phyloP scores from a whole-genome alignment of 2,888 invertebrate species.

The Trachelus tabidus region DNA sequence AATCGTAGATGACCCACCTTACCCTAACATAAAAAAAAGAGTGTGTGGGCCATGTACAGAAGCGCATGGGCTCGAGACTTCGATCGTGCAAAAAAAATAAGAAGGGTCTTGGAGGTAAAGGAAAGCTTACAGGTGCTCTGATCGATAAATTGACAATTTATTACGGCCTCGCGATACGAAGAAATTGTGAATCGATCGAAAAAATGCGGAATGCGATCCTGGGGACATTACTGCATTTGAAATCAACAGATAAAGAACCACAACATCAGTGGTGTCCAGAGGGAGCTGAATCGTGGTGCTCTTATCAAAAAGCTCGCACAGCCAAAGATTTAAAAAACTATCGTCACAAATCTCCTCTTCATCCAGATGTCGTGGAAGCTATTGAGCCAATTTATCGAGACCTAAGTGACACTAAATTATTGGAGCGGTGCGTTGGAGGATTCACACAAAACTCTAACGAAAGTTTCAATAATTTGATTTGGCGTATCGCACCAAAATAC shows the following conservation, averaged over 20 bases:
- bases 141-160: constrained; percentile 1
- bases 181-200: constrained; percentile 8
- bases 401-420: background rate
- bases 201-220: constrained; percentile 15
- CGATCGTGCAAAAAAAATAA: background rate
- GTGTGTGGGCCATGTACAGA: no score
- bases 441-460: constrained; percentile 6
- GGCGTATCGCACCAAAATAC: constrained; percentile 9
- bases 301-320: constrained; percentile 8
- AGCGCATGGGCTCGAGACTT: no score
- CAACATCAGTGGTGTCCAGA: constrained; percentile 12
- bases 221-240: constrained; percentile 3
- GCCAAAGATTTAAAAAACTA: constrained; percentile 8
- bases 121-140: constrained; percentile 5
- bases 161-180: constrained; percentile 1
- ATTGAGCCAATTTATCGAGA: constrained; percentile 8
- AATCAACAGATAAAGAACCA: constrained; percentile 7
- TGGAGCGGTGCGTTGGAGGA: constrained; percentile 5
- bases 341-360: constrained; percentile 7
- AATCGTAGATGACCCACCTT: no score
- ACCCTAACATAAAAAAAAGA: no score
- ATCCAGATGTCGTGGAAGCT: constrained; percentile 2
- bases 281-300: constrained; percentile 16
- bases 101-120: constrained; percentile 10
- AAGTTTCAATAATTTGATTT: constrained; percentile 11